These are phyloP conservation scores for Enoplosus armatus DNA, from an alignment of 2,797 vertebrate genomes.

Conservation along the genomic window DNA sequence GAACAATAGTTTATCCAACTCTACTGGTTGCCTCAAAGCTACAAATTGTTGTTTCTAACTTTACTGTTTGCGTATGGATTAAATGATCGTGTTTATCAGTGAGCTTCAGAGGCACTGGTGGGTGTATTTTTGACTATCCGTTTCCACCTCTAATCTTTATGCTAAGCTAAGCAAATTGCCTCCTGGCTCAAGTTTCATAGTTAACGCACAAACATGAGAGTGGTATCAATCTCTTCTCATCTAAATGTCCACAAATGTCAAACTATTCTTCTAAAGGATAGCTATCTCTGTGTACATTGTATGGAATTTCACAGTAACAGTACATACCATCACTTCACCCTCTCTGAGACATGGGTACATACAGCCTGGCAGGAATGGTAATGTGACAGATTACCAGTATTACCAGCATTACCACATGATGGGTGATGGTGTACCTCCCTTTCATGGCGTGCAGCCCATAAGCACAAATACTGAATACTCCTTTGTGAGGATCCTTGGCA, in stretches of 20 bases:
- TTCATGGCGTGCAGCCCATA: neutral
- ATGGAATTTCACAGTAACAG: neutral
- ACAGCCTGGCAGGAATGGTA: conserved; percentile 13
- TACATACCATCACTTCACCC: conserved; percentile 1
- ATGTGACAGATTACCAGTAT: conserved; percentile 29
- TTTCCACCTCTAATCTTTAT: neutral
- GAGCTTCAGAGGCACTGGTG: neutral
- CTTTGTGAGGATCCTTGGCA: conserved; percentile 4
- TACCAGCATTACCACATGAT: conserved; percentile 46
- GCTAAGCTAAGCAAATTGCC: neutral
- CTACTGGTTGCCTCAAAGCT: neutral
- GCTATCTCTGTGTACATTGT: conserved; percentile 14
- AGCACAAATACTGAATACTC: conserved; percentile 14
- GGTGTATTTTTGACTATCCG: neutral
- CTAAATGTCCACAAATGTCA: neutral
- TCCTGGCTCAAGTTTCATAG: neutral
- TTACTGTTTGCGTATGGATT: neutral
- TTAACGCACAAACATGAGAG: neutral
- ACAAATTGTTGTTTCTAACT: neutral
- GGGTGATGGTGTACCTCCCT: conserved; percentile 44
- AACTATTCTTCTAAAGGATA: conserved; percentile 7
- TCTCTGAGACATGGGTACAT: conserved; percentile 14
- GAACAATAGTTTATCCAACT: neutral
- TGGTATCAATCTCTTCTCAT: conserved; percentile 5
- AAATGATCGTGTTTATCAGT: neutral